Evolutionary conservation across 2,888 invertebrate genomes (phyloP).

Genomic region (Notodonta ziczac): DNA sequence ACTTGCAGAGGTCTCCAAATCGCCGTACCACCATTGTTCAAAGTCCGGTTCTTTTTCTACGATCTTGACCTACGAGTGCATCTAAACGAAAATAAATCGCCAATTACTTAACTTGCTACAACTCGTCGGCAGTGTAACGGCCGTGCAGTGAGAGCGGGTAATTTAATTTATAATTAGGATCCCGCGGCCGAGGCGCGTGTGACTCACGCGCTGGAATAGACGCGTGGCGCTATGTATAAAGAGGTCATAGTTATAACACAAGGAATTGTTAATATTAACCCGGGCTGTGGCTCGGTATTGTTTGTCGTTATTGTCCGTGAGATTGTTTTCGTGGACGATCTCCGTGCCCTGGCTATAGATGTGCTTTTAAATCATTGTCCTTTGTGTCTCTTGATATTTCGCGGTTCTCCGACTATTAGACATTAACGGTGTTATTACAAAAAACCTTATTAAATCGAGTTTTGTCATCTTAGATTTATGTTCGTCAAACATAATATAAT

Average conservation of each 20-base stretch:
- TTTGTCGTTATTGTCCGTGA: slow-evolving; percentile 24
- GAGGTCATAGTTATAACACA: slow-evolving; percentile 45
- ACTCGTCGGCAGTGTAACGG: slow-evolving; percentile 46
- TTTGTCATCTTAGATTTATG: no score
- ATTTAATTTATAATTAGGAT: slow-evolving; percentile 52
- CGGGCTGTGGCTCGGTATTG: slow-evolving; percentile 12
- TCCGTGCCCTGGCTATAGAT: background rate
- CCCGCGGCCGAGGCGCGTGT: slow-evolving; percentile 24
- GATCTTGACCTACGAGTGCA: slow-evolving; percentile 63
- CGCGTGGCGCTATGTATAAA: slow-evolving; percentile 43
- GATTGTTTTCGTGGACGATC: slow-evolving; percentile 22
- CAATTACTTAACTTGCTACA: slow-evolving; percentile 54
- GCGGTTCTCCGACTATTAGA: no score
- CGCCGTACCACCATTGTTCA: no score
- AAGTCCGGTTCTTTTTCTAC: slow-evolving; percentile 23
- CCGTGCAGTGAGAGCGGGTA: slow-evolving; percentile 42
- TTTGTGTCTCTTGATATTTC: background rate
- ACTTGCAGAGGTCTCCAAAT: no score
- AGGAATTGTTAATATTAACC: slow-evolving; percentile 30
- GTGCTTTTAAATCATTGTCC: background rate
- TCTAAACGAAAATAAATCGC: slow-evolving; percentile 46
- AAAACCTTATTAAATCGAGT: no score
- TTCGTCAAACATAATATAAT: no score
- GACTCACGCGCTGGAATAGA: slow-evolving; percentile 53
- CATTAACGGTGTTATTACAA: no score